Conservation (phyloP, 2,888 invertebrate genomes). For the Mellilla xanthometata region DNA sequence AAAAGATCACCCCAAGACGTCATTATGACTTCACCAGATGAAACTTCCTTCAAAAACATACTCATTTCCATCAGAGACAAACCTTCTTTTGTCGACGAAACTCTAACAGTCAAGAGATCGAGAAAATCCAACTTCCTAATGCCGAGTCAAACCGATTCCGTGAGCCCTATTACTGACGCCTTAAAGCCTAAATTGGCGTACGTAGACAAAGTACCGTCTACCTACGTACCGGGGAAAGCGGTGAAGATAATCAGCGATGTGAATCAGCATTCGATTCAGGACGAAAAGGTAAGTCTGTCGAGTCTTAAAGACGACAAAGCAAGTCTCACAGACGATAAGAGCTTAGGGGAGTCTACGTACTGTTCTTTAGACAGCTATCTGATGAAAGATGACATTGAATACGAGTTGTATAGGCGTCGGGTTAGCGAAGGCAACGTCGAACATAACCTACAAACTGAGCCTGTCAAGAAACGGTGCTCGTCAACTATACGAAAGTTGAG, state of each 20-base stretch:
- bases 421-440: conserved; percentile 70
- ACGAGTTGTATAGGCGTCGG: conserved; percentile 57
- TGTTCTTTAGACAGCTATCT: conserved; percentile 81
- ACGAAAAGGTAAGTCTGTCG: conserved; percentile 68
- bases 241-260: conserved; percentile 86
- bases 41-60: conserved; percentile 69
- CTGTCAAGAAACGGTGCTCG: conserved; percentile 65
- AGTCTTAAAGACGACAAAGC: no score
- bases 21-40: conserved; percentile 74
- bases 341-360: conserved; percentile 54
- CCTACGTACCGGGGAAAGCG: conserved; percentile 86
- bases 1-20: conserved; percentile 75
- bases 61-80: conserved; percentile 68
- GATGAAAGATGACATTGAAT: conserved; percentile 67
- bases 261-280: conserved; percentile 62
- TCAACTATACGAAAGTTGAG: conserved; percentile 65
- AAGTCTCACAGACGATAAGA: conserved; percentile 20
- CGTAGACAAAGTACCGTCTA: conserved; percentile 60
- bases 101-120: conserved; percentile 60
- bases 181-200: conserved; percentile 72
- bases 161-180: conserved; percentile 53
- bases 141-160: conserved; percentile 59
- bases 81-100: conserved; percentile 64
- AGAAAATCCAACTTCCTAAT: conserved; percentile 63
- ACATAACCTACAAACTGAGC: conserved; percentile 33